A percentile compares a stretch with the other conserved stretches of the same genome.
Evolutionary conservation across 1,140 invertebrate genomes (phyloP).

Genomic region (Geopemphigus sp.): DNA sequence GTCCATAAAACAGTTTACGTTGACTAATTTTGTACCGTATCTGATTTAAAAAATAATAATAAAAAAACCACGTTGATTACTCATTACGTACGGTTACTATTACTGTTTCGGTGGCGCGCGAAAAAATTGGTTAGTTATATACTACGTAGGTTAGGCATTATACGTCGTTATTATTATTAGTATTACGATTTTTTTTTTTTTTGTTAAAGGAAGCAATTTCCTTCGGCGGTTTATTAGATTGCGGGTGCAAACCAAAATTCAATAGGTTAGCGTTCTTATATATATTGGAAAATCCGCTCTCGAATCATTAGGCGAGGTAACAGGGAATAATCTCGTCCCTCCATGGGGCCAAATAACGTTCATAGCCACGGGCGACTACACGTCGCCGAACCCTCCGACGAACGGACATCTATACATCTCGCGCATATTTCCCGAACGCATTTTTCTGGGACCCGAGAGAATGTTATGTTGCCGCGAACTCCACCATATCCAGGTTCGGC

Average conservation of each 20-base stretch:
- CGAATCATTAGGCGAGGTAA: conserved; percentile 13
- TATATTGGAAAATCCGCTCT: not conserved
- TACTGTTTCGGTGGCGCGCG: conserved; percentile 1
- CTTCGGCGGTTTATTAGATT: conserved; percentile 21
- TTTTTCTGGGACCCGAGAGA: not conserved
- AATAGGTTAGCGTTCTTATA: too few relatives aligned
- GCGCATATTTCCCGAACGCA: not conserved
- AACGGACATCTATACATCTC: conserved; percentile 11
- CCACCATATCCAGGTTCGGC: not conserved
- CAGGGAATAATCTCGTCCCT: not conserved
- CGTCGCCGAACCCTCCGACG: not conserved
- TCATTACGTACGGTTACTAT: conserved; percentile 7
- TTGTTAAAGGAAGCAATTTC: conserved; percentile 14
- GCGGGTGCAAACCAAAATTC: not conserved
- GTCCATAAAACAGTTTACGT: not conserved
- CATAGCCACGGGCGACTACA: too few relatives aligned
- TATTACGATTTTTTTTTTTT: not conserved
- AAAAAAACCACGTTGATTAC: conserved; percentile 29
- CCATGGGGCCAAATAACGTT: too few relatives aligned
- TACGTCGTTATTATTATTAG: too few relatives aligned
- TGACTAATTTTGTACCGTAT: conserved; percentile 27
- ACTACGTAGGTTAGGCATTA: not conserved
- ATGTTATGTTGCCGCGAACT: not conserved
- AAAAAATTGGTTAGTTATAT: conserved; percentile 6
- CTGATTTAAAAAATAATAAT: conserved; percentile 2